Base-by-base conservation (phyloP, 2,888 invertebrate genomes). In the Brassicogethes aeneus region DNA sequence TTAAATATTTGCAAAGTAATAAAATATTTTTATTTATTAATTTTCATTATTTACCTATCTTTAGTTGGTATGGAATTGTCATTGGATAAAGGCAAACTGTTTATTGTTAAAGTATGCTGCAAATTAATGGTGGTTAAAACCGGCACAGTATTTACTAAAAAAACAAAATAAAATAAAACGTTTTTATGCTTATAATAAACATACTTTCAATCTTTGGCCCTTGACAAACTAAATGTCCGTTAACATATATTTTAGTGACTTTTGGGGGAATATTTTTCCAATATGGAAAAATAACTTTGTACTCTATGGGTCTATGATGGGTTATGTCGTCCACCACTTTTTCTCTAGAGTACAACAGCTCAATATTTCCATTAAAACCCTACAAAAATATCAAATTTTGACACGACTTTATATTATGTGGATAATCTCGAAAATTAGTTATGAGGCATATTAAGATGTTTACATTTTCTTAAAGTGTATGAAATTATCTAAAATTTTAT, bases 311-410 rank as follows among this genome's bases (percentile, higher is more conserved):
- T 15, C 62, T 56, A 34, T 66, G 58, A n/a, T 59, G 51, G 23
- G 60, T 45, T 8, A 68, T 54, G 38, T 59, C 54, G 17, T 64
- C 52, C 2, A 65, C 41, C 1, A 65, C 53, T 42, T 65, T 61
- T 35, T 64, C 60, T 32, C 65, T 64, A 10, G 68, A 64, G 3
- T 71, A 70, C 1, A 72, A 54, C 3, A 79, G 64, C 45, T 75
- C 71, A 34, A 81, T 65, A 37, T 69, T 71, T 1, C 81, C 80
- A 30, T 75, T 70, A 55, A 76, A 77, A 34, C 70, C 73, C 80
- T 80, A 61, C 23, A 7, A 23, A 23, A 23, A 23, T 23, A n/a
- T n/a, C n/a, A n/a, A n/a, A n/a, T n/a, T n/a, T n/a, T n/a, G n/a
- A n/a, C n/a, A n/a, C n/a, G n/a, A n/a, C n/a, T n/a, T n/a, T n/a